Evolutionary conservation across 2,797 vertebrate species (phyloP), one percentile per base, ranked within the genome.

Genomic region (Premnoplex brunnescens): DNA sequence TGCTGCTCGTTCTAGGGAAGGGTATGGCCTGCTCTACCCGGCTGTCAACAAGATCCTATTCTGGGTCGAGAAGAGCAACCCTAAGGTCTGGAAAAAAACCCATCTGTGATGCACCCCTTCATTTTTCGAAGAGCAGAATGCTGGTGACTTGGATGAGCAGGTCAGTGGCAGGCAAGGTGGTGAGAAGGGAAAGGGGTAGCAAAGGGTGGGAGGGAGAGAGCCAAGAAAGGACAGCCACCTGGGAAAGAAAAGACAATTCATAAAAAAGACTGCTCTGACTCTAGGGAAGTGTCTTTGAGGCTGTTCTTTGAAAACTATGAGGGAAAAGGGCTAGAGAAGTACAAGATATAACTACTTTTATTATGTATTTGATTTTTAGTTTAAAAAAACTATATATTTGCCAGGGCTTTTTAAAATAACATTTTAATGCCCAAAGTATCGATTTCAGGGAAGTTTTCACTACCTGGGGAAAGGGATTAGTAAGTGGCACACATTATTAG

Each of bases 361-460:
- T 75, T 85, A 51, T 12, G 23, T 28, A 8, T 77, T 86, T 84
- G 30, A 39, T 62, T 69, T 64, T 21, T 55, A 66, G 36, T 56
- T 71, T 59, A 3, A 7, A 39, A 59, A 26, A 51, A 12, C 36
- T 7, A 21, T 26, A 1, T 59, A 39, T 85, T 75, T 88, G 5
- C 24, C 21, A 48, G 28, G 21, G 7, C 3, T 58, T 88, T 55
- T 69, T 67, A 43, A 12, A 54, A 67, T 43, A 89, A 74, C 6
- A 18, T 93, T 88, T 92, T 78, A 44, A 73, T 68, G n/a, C 26
- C 20, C 39, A 23, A 26, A 36, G 28, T 73, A 75, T 28, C 0
- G 1, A 78, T 91, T 85, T 94, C 46, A 54, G 69, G 58, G 26
- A 92, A 59, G 27, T 88, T 94, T 92, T 88, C 69, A 48, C 27